A percentile compares a stretch with the other conserved stretches of the same genome.
These are phyloP conservation scores for Meloe dianella DNA, from an alignment of 2,888 invertebrate species.

Conservation along the genomic window DNA sequence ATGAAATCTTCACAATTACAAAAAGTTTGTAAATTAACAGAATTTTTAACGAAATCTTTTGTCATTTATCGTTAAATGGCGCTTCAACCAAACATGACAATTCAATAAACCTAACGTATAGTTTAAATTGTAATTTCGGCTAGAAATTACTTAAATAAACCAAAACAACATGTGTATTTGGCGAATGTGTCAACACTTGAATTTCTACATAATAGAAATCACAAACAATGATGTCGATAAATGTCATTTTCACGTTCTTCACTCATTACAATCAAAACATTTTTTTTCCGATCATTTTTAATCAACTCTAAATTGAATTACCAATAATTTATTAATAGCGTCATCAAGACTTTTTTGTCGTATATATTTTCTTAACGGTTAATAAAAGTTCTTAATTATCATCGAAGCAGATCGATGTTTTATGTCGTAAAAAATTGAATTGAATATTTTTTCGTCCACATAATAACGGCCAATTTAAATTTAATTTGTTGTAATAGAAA, in stretches of 20 bases:
- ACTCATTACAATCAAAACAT: background rate
- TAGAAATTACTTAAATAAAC: background rate
- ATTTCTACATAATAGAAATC: background rate
- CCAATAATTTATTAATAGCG: background rate
- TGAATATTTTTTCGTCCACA: background rate
- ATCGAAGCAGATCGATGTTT: background rate
- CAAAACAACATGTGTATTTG: background rate
- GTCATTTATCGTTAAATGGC: background rate
- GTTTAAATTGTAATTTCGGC: background rate
- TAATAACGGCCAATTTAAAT: background rate
- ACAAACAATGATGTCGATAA: background rate
- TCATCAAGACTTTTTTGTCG: background rate
- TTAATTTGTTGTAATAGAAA: background rate
- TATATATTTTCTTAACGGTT: background rate
- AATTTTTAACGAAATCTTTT: background rate
- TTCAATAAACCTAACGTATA: background rate
- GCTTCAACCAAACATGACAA: background rate
- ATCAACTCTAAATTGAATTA: background rate
- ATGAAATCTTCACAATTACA: background rate
- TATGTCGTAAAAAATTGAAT: background rate
- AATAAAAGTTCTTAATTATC: background rate
- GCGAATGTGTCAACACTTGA: background rate
- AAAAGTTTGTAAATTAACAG: background rate
- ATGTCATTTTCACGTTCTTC: background rate
- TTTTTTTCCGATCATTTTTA: background rate